A percentile compares a stretch with the other conserved stretches of the same genome.
These are phyloP conservation scores for Gallinago stenura DNA, from an alignment of 2,797 vertebrate species.

Conservation along the genomic window DNA sequence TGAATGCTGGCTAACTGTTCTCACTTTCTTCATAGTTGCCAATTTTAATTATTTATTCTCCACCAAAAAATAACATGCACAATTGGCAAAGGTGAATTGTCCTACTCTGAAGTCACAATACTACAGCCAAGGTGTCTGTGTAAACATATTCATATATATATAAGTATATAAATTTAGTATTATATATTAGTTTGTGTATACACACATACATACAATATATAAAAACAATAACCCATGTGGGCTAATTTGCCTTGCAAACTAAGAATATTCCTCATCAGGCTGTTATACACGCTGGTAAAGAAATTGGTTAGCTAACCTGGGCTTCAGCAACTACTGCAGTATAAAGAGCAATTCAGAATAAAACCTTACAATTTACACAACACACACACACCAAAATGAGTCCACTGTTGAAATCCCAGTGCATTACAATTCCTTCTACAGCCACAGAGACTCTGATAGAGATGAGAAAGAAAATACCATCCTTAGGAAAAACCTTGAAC, in stretches of 20 bases:
- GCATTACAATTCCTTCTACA: not conserved
- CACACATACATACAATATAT: not conserved
- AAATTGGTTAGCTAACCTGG: not conserved
- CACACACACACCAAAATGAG: not conserved
- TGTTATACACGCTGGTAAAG: not conserved
- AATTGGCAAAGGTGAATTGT: not conserved
- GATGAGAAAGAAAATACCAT: not conserved
- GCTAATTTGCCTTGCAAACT: not conserved
- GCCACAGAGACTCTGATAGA: not conserved
- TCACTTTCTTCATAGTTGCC: not conserved
- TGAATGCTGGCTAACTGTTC: not conserved
- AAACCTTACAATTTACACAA: not conserved
- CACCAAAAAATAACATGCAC: not conserved
- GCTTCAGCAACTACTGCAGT: not conserved
- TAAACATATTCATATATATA: not conserved
- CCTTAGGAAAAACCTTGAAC: not conserved
- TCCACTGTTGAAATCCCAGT: not conserved
- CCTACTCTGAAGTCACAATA: not conserved
- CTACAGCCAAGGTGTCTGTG: not conserved
- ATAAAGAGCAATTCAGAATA: not conserved
- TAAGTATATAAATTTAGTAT: not conserved
- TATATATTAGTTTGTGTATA: not conserved
- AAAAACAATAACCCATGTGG: too few species aligned
- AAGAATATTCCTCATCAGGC: not conserved
- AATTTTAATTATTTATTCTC: not conserved